Percentiles rank a stretch among this genome's conserved stretches.
Conservation (phyloP, 2,888 invertebrate genomes). For the Nomada ferruginata region DNA sequence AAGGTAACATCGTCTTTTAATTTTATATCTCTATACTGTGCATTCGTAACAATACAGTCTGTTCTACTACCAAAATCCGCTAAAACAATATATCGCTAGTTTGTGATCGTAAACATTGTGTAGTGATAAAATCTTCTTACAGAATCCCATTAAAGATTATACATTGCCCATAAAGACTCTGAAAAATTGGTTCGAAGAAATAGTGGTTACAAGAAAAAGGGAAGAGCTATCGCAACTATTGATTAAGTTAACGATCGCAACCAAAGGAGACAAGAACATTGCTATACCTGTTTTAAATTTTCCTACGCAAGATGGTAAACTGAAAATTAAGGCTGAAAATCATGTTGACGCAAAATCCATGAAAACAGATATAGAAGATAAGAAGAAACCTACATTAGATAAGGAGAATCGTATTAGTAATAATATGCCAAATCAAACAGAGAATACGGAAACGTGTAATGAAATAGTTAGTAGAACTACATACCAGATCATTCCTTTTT, state of each 20-base stretch:
- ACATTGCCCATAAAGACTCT: constrained; percentile 92
- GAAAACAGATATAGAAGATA: constrained; percentile 66
- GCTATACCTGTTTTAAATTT: constrained; percentile 90
- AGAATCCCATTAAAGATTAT: constrained; percentile 94
- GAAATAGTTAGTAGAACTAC: constrained; percentile 63
- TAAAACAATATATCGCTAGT: too few relatives aligned
- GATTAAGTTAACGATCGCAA: constrained; percentile 90
- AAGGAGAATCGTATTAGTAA: constrained; percentile 55
- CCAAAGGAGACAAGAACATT: constrained; percentile 88
- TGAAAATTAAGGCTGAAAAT: constrained; percentile 76
- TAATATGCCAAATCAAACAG: constrained; percentile 54
- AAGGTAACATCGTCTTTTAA: constrained; percentile 85
- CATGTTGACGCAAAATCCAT: constrained; percentile 68
- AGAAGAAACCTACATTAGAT: constrained; percentile 60
- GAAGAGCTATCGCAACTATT: constrained; percentile 93
- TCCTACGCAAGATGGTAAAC: constrained; percentile 90
- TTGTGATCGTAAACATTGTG: neutral
- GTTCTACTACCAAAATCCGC: too few relatives aligned
- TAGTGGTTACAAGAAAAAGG: constrained; percentile 93
- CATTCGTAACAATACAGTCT: neutral
- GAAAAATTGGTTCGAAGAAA: constrained; percentile 94
- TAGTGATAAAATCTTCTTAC: constrained; percentile 77
- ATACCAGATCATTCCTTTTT: constrained; percentile 73
- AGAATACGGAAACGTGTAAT: constrained; percentile 56
- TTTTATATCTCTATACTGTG: neutral